Conservation (phyloP, 2,797 vertebrate species). For the Tenualosa thibaudeaui region DNA sequence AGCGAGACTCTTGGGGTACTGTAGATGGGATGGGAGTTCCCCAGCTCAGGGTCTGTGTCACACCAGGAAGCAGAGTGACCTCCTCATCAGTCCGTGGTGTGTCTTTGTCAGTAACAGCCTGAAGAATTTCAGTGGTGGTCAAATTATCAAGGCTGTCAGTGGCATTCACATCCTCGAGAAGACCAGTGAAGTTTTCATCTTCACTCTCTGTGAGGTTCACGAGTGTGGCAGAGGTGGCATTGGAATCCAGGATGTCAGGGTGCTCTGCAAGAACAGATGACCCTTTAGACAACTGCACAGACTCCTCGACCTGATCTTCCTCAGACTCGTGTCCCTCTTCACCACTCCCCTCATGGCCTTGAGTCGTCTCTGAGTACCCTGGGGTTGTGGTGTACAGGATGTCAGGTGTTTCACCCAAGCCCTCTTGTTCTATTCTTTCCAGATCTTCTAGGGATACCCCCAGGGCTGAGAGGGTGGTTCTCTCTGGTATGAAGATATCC, state of each 20-base stretch:
- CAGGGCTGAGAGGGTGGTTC: slow-evolving; percentile 39
- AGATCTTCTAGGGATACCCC: slow-evolving; percentile 48
- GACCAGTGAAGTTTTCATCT: slow-evolving; percentile 26
- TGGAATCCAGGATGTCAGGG: slow-evolving; percentile 36
- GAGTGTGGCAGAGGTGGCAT: slow-evolving; percentile 23
- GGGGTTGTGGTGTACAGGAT: slow-evolving; percentile 40
- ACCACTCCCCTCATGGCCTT: slow-evolving; percentile 45
- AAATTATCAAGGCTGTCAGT: slow-evolving; percentile 25
- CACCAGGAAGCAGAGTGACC: slow-evolving; percentile 61
- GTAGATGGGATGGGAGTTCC: slow-evolving; percentile 48
- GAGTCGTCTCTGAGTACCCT: slow-evolving; percentile 35
- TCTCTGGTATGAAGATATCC: slow-evolving; percentile 48
- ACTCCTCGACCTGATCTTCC: slow-evolving; percentile 30
- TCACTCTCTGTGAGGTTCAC: slow-evolving; percentile 38
- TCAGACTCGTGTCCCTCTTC: slow-evolving; percentile 32
- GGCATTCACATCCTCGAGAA: slow-evolving; percentile 24
- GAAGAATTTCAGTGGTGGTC: slow-evolving; percentile 26
- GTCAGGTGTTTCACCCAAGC: slow-evolving; percentile 41
- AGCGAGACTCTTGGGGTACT: slow-evolving; percentile 61
- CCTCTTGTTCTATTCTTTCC: slow-evolving; percentile 50
- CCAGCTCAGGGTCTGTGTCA: slow-evolving; percentile 53
- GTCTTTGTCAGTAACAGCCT: slow-evolving; percentile 23
- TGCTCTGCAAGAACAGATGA: slow-evolving; percentile 39
- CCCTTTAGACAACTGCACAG: slow-evolving; percentile 48
- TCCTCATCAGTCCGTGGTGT: slow-evolving; percentile 43